Percentiles rank a stretch among this genome's conserved stretches.
Conservation (phyloP, 2,888 invertebrate genomes). For the Coronaproctus castanopsis region DNA sequence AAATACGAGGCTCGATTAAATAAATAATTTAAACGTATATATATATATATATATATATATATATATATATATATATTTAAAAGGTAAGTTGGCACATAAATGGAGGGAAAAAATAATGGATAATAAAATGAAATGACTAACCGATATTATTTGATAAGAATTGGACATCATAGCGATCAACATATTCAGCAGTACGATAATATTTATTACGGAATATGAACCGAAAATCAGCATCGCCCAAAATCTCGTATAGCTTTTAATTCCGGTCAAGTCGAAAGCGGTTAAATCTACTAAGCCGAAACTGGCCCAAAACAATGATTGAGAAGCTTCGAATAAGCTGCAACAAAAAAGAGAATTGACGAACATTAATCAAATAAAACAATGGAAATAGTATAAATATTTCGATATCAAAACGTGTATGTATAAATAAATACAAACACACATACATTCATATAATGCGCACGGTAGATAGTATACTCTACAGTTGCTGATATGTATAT, state of each 20-base stretch:
- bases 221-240: slow-evolving; percentile 96
- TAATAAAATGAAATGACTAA: slow-evolving; percentile 33
- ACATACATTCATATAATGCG: too few species aligned
- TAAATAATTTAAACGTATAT: slow-evolving; percentile 1
- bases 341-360: slow-evolving; percentile 2
- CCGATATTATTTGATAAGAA: slow-evolving; percentile 92
- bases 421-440: too few species aligned
- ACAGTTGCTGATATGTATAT: too few species aligned
- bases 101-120: background rate
- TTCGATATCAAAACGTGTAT: background rate
- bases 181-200: slow-evolving; percentile 91
- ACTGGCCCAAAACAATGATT: slow-evolving; percentile 94
- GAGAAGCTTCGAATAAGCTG: slow-evolving; percentile 91
- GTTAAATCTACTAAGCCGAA: slow-evolving; percentile 89
- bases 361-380: slow-evolving; percentile 4
- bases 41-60: slow-evolving; percentile 8
- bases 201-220: slow-evolving; percentile 89
- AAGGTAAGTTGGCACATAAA: background rate
- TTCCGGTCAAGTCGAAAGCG: slow-evolving; percentile 81
- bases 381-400: slow-evolving; percentile 5
- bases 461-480: too few species aligned
- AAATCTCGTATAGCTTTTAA: slow-evolving; percentile 87
- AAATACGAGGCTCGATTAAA: background rate
- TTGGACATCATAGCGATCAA: slow-evolving; percentile 99
- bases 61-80: background rate